phyloP scores from a whole-genome alignment of 1,140 invertebrate species.

The Temnothorax nylanderi region DNA sequence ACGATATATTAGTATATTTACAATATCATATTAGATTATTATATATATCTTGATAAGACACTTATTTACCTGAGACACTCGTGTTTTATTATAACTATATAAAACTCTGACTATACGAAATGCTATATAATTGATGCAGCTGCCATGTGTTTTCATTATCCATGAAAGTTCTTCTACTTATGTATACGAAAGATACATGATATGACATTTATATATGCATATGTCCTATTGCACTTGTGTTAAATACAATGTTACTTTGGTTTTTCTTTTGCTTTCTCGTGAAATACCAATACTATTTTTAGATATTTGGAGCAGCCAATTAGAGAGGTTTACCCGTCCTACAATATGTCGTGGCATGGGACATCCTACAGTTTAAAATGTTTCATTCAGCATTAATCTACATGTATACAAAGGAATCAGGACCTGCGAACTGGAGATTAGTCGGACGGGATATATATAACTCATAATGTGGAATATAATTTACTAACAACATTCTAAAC shows the following conservation, averaged over 20 bases:
- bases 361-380: constrained; percentile 61
- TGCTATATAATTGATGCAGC: constrained; percentile 63
- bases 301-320: constrained; percentile 74
- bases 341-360: constrained; percentile 58
- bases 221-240: constrained; percentile 68
- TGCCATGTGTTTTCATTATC: constrained; percentile 64
- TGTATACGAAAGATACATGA: constrained; percentile 67
- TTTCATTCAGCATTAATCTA: constrained; percentile 71
- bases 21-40: constrained; percentile 64
- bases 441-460: constrained; percentile 60
- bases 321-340: constrained; percentile 66
- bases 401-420: constrained; percentile 67
- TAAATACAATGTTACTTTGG: constrained; percentile 74
- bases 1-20: constrained; percentile 59
- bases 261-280: constrained; percentile 73
- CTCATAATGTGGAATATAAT: constrained; percentile 51
- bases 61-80: constrained; percentile 67
- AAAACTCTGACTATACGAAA: constrained; percentile 65
- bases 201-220: constrained; percentile 68
- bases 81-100: constrained; percentile 59
- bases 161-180: constrained; percentile 65
- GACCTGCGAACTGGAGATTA: constrained; percentile 67
- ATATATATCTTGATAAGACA: constrained; percentile 64
- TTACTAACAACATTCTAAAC: constrained; percentile 49
- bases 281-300: constrained; percentile 73